These are phyloP conservation scores for Cydia pomonella DNA, from an alignment of 1,140 invertebrate species.

Conservation along the genomic window DNA sequence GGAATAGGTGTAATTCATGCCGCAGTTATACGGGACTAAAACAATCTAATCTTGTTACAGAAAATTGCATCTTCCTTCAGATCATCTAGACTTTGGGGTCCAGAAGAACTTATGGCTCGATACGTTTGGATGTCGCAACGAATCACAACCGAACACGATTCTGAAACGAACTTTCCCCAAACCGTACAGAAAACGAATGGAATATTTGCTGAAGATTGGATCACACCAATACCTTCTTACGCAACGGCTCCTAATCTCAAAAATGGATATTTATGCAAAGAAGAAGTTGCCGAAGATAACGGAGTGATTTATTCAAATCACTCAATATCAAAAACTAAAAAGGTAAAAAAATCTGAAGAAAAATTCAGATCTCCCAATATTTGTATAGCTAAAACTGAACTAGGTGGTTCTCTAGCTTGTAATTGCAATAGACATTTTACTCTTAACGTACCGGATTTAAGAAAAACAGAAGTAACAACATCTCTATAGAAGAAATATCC, in stretches of 20 bases:
- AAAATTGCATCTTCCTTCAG: constrained; percentile 71
- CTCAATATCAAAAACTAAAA: constrained; percentile 51
- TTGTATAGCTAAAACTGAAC: constrained; percentile 65
- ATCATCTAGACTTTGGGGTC: constrained; percentile 70
- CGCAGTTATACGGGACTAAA: too few relatives aligned
- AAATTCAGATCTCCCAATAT: constrained; percentile 73
- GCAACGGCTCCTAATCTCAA: constrained; percentile 55
- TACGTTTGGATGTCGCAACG: constrained; percentile 76
- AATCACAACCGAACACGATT: constrained; percentile 56
- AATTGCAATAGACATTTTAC: constrained; percentile 76
- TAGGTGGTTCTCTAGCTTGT: constrained; percentile 65
- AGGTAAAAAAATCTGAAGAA: constrained; percentile 51
- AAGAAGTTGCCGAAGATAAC: constrained; percentile 46
- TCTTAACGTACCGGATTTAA: constrained; percentile 68
- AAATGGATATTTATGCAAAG: constrained; percentile 47
- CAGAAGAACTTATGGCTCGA: constrained; percentile 69
- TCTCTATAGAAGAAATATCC: constrained; percentile 53
- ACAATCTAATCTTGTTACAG: constrained; percentile 49
- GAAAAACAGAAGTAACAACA: constrained; percentile 67
- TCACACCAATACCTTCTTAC: constrained; percentile 50
- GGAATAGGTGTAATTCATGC: too few relatives aligned
- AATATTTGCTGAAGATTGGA: constrained; percentile 58
- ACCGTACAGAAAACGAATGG: constrained; percentile 57
- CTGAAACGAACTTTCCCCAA: constrained; percentile 59
- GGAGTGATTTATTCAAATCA: constrained; percentile 54